Evolutionary conservation across 2,113 vertebrate species (phyloP).

Genomic region (Coregonus clupeaformis): DNA sequence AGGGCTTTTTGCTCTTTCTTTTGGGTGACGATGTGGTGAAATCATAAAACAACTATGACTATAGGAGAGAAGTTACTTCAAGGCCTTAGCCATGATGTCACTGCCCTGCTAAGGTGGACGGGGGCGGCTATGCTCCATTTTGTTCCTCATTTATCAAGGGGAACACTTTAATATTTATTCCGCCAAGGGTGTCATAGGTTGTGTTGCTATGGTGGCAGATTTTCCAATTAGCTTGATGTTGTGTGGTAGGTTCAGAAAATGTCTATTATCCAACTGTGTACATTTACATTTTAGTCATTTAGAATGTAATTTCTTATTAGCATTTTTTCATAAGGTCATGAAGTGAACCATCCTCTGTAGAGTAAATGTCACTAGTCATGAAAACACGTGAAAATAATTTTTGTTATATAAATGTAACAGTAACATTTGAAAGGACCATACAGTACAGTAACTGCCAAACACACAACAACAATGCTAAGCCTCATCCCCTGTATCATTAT

Average conservation of each 20-base stretch:
- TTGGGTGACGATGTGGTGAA: background rate
- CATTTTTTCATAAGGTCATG: background rate
- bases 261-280: background rate
- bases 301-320: background rate
- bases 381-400: background rate
- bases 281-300: too few species aligned
- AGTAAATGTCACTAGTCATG: background rate
- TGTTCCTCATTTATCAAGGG: background rate
- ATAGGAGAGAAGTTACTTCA: background rate
- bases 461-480: background rate
- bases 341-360: background rate
- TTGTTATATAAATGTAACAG: background rate
- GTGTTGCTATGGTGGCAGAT: background rate
- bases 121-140: background rate
- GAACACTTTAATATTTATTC: constrained; percentile 1
- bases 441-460: too few species aligned
- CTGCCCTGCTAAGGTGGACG: too few species aligned
- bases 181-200: background rate
- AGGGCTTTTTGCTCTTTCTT: background rate
- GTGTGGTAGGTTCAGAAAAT: background rate
- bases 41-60: background rate
- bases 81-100: too few species aligned
- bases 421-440: too few species aligned
- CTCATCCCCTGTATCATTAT: background rate
- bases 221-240: background rate